Evolutionary conservation across 1,140 invertebrate genomes (phyloP).

Genomic region (Harpegnathos saltator): DNA sequence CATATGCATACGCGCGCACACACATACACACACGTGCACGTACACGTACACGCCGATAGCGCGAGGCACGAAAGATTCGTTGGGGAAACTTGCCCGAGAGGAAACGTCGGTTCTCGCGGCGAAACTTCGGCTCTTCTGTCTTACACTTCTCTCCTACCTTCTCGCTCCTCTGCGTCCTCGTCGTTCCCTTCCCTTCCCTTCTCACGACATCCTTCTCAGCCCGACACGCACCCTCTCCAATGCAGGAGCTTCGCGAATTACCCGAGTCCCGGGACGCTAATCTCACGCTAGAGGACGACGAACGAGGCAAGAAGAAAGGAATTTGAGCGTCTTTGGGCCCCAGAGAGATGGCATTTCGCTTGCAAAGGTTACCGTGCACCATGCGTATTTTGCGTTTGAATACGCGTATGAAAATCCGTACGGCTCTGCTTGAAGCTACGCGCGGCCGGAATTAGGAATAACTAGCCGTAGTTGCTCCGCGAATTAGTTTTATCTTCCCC

Average conservation of each 20-base stretch:
- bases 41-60: slow-evolving; percentile 28
- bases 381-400: slow-evolving; percentile 1
- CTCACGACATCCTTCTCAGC: background rate
- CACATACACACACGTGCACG: background rate
- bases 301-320: slow-evolving; percentile 64
- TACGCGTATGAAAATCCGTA: background rate
- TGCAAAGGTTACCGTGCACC: slow-evolving; percentile 11
- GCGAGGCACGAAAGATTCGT: slow-evolving; percentile 64
- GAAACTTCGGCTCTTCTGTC: slow-evolving; percentile 60
- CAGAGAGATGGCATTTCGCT: slow-evolving; percentile 17
- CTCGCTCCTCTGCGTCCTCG: slow-evolving; percentile 37
- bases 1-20: too few species aligned
- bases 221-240: background rate
- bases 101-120: slow-evolving; percentile 61
- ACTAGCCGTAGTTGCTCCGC: background rate
- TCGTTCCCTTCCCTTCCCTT: slow-evolving; percentile 7
- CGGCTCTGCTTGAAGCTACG: too few species aligned
- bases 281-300: slow-evolving; percentile 67
- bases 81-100: slow-evolving; percentile 64
- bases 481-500: background rate
- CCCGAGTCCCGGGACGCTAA: slow-evolving; percentile 72
- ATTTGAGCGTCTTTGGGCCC: slow-evolving; percentile 63
- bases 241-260: slow-evolving; percentile 69
- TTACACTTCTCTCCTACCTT: background rate
- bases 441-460: background rate